Conservation (phyloP, 2,888 invertebrate genomes). For the Lomographa bimaculata region DNA sequence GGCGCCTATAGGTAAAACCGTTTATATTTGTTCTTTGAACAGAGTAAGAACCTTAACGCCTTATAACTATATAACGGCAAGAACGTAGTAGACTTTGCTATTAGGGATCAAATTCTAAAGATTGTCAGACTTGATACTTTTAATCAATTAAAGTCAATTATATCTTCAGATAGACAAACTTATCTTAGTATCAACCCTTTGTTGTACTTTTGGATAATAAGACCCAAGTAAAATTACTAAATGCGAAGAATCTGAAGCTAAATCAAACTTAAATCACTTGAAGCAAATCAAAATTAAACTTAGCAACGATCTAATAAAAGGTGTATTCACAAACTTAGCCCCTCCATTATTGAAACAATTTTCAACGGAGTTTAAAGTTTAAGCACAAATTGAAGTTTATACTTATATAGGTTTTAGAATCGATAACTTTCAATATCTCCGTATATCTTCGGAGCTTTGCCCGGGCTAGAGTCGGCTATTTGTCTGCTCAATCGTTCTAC, state of each 20-base stretch:
- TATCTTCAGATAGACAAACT: background rate
- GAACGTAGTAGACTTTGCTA: background rate
- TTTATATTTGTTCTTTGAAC: too few relatives aligned
- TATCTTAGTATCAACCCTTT: too few relatives aligned
- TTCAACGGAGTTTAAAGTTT: constrained; percentile 41
- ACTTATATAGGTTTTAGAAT: constrained; percentile 59
- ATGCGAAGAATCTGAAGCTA: constrained; percentile 13
- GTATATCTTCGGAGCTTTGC: constrained; percentile 56
- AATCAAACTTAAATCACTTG: constrained; percentile 12
- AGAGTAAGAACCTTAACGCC: background rate
- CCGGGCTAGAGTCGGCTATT: constrained; percentile 49
- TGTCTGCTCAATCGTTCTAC: constrained; percentile 66
- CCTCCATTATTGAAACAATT: constrained; percentile 29
- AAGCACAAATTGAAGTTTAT: constrained; percentile 46
- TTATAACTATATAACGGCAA: background rate
- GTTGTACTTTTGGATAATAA: too few relatives aligned
- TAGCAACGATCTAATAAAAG: constrained; percentile 22
- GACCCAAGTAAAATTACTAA: constrained; percentile 10
- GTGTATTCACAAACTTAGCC: constrained; percentile 24
- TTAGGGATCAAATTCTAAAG: background rate
- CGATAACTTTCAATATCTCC: constrained; percentile 75
- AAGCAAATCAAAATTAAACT: constrained; percentile 18
- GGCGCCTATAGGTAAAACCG: constrained; percentile 9
- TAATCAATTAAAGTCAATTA: constrained; percentile 1
- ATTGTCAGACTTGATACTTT: constrained; percentile 1